Evolutionary conservation across 2,113 vertebrate species (phyloP).

Genomic region (Caranx melampygus): DNA sequence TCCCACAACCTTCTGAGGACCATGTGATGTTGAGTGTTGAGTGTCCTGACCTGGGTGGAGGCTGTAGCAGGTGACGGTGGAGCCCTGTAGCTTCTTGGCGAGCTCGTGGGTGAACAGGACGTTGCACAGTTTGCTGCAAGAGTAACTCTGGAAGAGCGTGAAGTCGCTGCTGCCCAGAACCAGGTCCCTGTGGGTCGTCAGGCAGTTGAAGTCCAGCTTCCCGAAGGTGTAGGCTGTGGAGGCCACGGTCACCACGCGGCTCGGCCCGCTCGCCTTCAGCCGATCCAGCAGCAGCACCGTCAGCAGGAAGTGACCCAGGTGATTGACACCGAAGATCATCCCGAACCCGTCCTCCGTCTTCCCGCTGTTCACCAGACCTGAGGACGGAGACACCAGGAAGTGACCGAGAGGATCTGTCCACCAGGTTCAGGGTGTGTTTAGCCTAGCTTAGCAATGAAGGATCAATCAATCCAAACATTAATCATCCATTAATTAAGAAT

Average conservation of each 20-base stretch:
- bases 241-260: slow-evolving; percentile 86
- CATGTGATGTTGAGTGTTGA: no score
- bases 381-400: no score
- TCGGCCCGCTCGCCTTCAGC: slow-evolving; percentile 81
- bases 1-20: no score
- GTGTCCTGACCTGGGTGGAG: slow-evolving; percentile 61
- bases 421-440: no score
- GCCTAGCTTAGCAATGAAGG: no score
- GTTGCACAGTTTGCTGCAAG: slow-evolving; percentile 86
- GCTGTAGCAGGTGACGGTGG: slow-evolving; percentile 85
- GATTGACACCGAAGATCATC: slow-evolving; percentile 87
- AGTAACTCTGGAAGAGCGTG: slow-evolving; percentile 77
- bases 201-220: slow-evolving; percentile 72
- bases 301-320: slow-evolving; percentile 77
- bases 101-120: slow-evolving; percentile 80
- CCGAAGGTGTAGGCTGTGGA: slow-evolving; percentile 77
- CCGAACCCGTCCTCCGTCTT: slow-evolving; percentile 83
- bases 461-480: no score
- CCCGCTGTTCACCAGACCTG: slow-evolving; percentile 58
- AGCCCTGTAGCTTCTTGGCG: slow-evolving; percentile 82
- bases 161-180: neutral
- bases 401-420: no score
- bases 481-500: no score
- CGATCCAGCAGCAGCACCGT: slow-evolving; percentile 85
- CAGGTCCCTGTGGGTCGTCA: slow-evolving; percentile 73